A percentile compares a stretch with the other conserved stretches of the same genome.
Evolutionary conservation across 2,888 invertebrate genomes (phyloP).

Genomic region (Coronaproctus castanopsis): DNA sequence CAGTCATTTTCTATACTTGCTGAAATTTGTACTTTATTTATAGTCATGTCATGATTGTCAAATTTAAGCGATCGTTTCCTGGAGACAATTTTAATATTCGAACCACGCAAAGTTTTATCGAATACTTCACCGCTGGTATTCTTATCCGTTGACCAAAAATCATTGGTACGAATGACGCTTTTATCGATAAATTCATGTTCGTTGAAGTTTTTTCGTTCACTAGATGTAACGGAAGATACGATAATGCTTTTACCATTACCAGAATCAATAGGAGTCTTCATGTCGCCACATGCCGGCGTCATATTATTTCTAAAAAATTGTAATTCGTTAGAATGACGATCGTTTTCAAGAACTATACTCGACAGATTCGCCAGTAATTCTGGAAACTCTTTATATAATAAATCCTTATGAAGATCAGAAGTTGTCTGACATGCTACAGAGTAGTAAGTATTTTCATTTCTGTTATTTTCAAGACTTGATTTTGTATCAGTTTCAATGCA

Average conservation of each 20-base stretch:
- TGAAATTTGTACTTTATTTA: too few relatives aligned
- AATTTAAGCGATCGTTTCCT: neutral
- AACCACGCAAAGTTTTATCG: neutral
- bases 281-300: neutral
- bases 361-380: neutral
- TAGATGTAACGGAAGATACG: neutral
- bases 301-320: neutral
- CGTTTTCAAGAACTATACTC: too few relatives aligned
- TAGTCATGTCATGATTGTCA: too few relatives aligned
- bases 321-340: too few relatives aligned
- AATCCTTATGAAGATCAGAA: neutral
- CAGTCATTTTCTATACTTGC: too few relatives aligned
- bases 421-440: conserved; percentile 7
- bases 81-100: neutral
- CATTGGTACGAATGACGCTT: neutral
- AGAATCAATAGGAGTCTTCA: neutral
- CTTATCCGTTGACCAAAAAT: neutral
- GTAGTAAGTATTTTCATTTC: neutral
- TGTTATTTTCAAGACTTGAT: neutral
- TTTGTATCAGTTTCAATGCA: neutral
- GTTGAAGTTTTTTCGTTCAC: neutral
- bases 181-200: neutral
- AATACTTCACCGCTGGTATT: neutral
- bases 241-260: neutral
- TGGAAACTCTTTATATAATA: conserved; percentile 8